Percentiles rank a stretch among this genome's conserved stretches.
phyloP scores from a whole-genome alignment of 2,113 vertebrate genomes.

The Ariopsis seemanni region DNA sequence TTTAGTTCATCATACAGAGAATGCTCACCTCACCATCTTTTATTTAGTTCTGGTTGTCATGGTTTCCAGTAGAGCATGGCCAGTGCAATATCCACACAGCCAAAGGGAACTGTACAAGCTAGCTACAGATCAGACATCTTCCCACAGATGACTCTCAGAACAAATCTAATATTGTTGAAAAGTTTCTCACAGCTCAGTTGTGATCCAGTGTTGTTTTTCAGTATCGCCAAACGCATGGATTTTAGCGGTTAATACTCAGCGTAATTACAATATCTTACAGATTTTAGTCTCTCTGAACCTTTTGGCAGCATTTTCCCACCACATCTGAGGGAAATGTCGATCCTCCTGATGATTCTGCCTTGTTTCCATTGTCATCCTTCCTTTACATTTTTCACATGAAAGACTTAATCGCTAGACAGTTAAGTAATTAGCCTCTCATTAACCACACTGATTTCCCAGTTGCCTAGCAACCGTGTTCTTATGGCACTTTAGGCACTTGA shows the following conservation, averaged over 20 bases:
- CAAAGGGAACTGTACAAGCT: background rate
- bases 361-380: background rate
- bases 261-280: background rate
- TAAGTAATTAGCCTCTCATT: conserved; percentile 17
- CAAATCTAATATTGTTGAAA: background rate
- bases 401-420: conserved; percentile 10
- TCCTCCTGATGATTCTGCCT: background rate
- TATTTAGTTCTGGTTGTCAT: background rate
- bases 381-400: conserved; percentile 7
- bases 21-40: background rate
- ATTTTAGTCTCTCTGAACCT: background rate
- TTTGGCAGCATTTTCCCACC: background rate
- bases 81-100: background rate
- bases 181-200: background rate
- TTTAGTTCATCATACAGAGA: background rate
- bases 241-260: no score
- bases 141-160: background rate
- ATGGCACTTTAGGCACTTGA: background rate
- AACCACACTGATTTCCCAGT: conserved; percentile 4
- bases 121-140: background rate
- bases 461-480: conserved; percentile 7
- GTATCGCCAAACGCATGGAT: background rate
- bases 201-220: background rate
- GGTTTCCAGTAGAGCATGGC: background rate
- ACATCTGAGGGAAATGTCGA: background rate